Percentiles rank a stretch among this genome's conserved stretches.
These are phyloP conservation scores for Empidonax alnorum DNA, from an alignment of 2,113 vertebrate genomes.

Conservation along the genomic window DNA sequence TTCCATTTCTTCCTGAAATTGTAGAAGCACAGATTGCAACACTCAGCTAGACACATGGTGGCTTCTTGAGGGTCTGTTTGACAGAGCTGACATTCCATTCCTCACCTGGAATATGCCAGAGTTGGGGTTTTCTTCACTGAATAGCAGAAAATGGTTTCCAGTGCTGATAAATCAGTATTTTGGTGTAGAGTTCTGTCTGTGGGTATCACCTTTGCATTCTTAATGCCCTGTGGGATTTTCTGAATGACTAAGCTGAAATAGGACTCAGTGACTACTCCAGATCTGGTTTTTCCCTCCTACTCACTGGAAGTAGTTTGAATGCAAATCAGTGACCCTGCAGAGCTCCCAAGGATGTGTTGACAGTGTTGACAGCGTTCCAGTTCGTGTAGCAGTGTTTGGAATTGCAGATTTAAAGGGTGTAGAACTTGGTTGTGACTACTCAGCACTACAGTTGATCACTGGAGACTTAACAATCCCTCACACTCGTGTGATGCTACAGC, in stretches of 20 bases:
- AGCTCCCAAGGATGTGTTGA: background rate
- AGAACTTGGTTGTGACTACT: background rate
- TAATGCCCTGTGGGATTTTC: background rate
- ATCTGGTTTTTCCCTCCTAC: background rate
- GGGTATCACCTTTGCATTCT: background rate
- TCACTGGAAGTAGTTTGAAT: background rate
- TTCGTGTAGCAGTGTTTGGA: background rate
- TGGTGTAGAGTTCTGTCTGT: background rate
- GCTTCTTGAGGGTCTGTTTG: background rate
- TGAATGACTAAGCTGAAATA: background rate
- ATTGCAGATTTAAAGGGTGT: background rate
- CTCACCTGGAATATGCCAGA: background rate
- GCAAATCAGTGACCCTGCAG: background rate
- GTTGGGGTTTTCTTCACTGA: background rate
- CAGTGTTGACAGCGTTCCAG: constrained; percentile 4
- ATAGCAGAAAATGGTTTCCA: background rate
- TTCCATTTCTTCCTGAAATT: background rate
- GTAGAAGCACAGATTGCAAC: background rate
- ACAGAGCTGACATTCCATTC: background rate
- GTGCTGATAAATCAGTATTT: background rate
- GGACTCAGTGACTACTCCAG: background rate
- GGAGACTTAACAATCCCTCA: background rate
- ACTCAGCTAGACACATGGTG: background rate
- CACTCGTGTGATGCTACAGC: background rate
- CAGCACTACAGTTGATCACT: background rate